These are phyloP conservation scores for Patiria pectinifera DNA, from an alignment of 53 echinoderm and acorn worm genomes.

Conservation along the genomic window DNA sequence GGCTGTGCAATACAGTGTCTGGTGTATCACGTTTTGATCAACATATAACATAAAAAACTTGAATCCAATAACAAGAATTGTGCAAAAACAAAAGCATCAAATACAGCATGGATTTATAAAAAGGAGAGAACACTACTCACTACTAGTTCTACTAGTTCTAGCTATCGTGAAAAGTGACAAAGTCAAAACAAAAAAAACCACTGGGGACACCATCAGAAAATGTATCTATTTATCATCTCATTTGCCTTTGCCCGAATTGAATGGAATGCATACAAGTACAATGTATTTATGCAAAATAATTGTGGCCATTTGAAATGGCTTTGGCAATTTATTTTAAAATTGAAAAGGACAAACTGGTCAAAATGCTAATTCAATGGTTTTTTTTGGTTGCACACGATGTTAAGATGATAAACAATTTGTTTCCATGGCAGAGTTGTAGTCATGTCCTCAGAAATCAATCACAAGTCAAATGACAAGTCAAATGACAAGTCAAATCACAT, in stretches of 20 bases:
- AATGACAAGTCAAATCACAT: too few species aligned
- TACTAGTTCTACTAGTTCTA: background rate
- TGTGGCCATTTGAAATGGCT: too few species aligned
- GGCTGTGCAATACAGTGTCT: background rate
- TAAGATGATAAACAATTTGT: background rate
- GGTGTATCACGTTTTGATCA: background rate
- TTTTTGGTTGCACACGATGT: background rate
- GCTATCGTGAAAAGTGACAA: background rate
- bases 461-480: too few species aligned
- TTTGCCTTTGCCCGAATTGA: background rate
- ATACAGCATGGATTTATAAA: too few species aligned
- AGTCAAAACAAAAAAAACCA: background rate
- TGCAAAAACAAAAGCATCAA: too few species aligned
- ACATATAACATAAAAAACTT: background rate
- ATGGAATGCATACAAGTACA: background rate
- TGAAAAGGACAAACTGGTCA: background rate
- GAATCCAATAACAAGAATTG: too few species aligned
- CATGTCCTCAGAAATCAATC: too few species aligned
- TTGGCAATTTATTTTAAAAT: too few species aligned
- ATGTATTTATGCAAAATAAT: too few species aligned
- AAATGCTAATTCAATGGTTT: background rate
- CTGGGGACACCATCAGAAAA: background rate
- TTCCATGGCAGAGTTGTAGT: too few species aligned
- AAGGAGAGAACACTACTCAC: too few species aligned
- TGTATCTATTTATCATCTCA: background rate